Evolutionary conservation across 1,140 invertebrate genomes (phyloP), one percentile per base, ranked within the genome.

Genomic region (Paraescarpia echinospica): DNA sequence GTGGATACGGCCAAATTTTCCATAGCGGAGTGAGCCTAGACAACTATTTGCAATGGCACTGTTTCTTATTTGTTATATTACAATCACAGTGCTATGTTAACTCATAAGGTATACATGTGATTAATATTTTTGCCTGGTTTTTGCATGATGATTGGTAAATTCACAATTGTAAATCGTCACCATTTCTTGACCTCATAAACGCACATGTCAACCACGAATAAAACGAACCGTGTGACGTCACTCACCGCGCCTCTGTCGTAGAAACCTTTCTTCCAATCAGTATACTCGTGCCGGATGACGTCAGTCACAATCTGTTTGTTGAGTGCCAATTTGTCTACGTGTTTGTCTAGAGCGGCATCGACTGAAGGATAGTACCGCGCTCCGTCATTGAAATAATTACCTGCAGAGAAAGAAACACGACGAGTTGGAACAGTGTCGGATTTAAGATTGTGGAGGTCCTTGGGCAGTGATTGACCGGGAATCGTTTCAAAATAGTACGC

Each of bases 351-450:
- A 31, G 92, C 92, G 33, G 51, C 59, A 31, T 92, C 92, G 33
- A 92, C 9, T 12, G 41, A 51, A 2, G 33, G 33, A 9, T 88
- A 88, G 34, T 92, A 88, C 8, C 92, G 41, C 5, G 92, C 92
- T 14, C 92, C 92, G 33, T 34, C 92, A 31, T 92, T 92, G 59
- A 92, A 92, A 33, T 92, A 92, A 92, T 92, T 92, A 31, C 48
- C 92, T 92, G 92, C 88, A 34, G 22, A 92, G 18, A 88, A 51
- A 33, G 6, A 92, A 91, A 6, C n/a, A n/a, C n/a, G n/a, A n/a
- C n/a, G n/a, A n/a, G n/a, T n/a, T n/a, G n/a, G n/a, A n/a, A n/a
- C n/a, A n/a, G n/a, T n/a, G n/a, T n/a, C n/a, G n/a, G n/a, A n/a
- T n/a, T n/a, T n/a, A n/a, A n/a, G n/a, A n/a, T n/a, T n/a, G n/a